Evolutionary conservation across 1,140 invertebrate genomes (phyloP), one percentile per base, ranked within the genome.

Genomic region (Sminthurinus signatus): DNA sequence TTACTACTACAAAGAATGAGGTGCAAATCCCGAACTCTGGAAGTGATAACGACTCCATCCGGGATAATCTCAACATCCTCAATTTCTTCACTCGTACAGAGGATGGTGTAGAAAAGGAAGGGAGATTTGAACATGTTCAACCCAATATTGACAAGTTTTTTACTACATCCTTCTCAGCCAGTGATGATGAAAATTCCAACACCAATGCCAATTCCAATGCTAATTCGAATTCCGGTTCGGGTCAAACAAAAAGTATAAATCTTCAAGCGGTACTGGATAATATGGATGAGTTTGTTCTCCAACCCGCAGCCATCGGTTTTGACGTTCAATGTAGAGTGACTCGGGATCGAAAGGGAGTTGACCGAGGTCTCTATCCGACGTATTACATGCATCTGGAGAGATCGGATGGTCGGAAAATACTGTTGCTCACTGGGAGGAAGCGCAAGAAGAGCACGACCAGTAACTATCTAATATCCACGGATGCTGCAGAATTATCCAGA

Each of bases 401-500:
- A 68, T 91, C 95, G 74, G 93, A 96, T 76, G 93, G 93, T 2
- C 93, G 92, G 79, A 96, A 94, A 80, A 91, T 86, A 27, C 97
- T 99, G 78, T 78, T 99, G 25, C 76, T 99, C 48, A 96, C 95
- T 57, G 96, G 92, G 72, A 82, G 96, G 62, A 98, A 98, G 79
- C 81, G 96, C 43, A 98, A 98, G 82, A 97, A 98, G 79, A 96
- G 93, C 73, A 85, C 93, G 61, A 98, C 96, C 4, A 96, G 93
- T 17, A 98, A 98, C 79, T 98, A 99, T 78, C 81, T 99, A 17
- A 95, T 99, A 74, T 97, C 95, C 8, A 95, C 91, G 0, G 96
- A 99, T 80, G 93, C 96, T 0, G 98, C 94, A 1, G 95, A 99
- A 80, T 80, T 99, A 51, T 92, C 92, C 0, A 81, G 95, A 39